phyloP scores from a whole-genome alignment of 2,113 vertebrate genomes.

The Oryzias javanicus region DNA sequence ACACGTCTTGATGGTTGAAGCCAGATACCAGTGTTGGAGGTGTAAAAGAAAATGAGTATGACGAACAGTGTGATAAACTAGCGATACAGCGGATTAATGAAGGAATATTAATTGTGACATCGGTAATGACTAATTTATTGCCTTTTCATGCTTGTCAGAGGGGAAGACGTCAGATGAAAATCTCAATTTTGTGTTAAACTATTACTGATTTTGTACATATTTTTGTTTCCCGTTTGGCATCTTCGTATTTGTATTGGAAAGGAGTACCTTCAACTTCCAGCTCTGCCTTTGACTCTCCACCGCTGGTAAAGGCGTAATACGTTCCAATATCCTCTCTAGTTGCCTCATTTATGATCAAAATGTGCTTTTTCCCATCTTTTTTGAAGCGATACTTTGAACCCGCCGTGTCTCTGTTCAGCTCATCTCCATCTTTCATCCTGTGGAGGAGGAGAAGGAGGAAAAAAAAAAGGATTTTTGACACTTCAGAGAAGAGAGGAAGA shows the following conservation, averaged over 20 bases:
- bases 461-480: slow-evolving; percentile 18
- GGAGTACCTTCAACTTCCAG: slow-evolving; percentile 86
- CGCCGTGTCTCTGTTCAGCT: slow-evolving; percentile 81
- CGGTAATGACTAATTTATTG: slow-evolving; percentile 51
- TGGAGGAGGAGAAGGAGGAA: slow-evolving; percentile 9
- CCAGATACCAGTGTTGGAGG: slow-evolving; percentile 32
- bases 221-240: not conserved
- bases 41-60: slow-evolving; percentile 46
- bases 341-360: slow-evolving; percentile 86
- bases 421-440: slow-evolving; percentile 90
- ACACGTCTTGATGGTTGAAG: slow-evolving; percentile 11
- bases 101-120: slow-evolving; percentile 44
- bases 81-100: slow-evolving; percentile 38
- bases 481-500: slow-evolving; percentile 5
- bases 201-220: too few species aligned
- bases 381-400: slow-evolving; percentile 88
- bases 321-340: slow-evolving; percentile 79
- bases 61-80: slow-evolving; percentile 28
- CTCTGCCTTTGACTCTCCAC: slow-evolving; percentile 86
- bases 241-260: fast-evolving
- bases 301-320: slow-evolving; percentile 83
- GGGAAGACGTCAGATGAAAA: slow-evolving; percentile 39
- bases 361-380: slow-evolving; percentile 87
- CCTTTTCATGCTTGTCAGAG: slow-evolving; percentile 57
- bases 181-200: not conserved